Percentiles rank a stretch among this genome's conserved stretches.
Conservation (phyloP, 2,888 invertebrate species). For the Eretmocerus hayati region DNA sequence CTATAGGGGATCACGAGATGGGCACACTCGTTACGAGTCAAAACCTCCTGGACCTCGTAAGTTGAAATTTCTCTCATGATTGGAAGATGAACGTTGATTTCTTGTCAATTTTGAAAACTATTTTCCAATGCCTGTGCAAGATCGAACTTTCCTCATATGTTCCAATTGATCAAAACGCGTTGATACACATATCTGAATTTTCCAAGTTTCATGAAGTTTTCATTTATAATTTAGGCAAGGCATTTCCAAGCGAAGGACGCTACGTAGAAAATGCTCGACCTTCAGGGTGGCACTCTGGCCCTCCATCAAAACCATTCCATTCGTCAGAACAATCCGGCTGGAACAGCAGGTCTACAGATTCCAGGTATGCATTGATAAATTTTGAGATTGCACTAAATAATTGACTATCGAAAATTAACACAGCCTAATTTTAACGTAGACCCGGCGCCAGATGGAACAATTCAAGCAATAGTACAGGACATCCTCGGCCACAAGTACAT, state of each 20-base stretch:
- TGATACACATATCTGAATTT: no score
- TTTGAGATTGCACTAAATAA: not conserved
- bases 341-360: conserved; percentile 43
- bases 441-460: conserved; percentile 37
- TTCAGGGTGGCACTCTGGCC: conserved; percentile 43
- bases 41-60: conserved; percentile 43
- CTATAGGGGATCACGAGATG: conserved; percentile 41
- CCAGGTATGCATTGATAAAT: conserved; percentile 31
- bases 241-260: conserved; percentile 38
- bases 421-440: conserved; percentile 3
- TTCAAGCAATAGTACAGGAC: conserved; percentile 41
- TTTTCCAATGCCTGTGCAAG: not conserved
- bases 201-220: no score
- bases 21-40: conserved; percentile 40
- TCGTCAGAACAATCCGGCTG: conserved; percentile 41
- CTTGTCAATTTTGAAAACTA: conserved; percentile 2
- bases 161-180: no score
- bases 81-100: no score
- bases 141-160: no score
- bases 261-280: conserved; percentile 42
- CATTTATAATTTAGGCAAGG: no score
- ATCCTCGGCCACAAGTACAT: conserved; percentile 42
- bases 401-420: not conserved
- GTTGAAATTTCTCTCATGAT: no score
- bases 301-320: conserved; percentile 41